A percentile compares a stretch with the other conserved stretches of the same genome.
phyloP scores from a whole-genome alignment of 2,888 invertebrate genomes.

The Isotomurus palustris region DNA sequence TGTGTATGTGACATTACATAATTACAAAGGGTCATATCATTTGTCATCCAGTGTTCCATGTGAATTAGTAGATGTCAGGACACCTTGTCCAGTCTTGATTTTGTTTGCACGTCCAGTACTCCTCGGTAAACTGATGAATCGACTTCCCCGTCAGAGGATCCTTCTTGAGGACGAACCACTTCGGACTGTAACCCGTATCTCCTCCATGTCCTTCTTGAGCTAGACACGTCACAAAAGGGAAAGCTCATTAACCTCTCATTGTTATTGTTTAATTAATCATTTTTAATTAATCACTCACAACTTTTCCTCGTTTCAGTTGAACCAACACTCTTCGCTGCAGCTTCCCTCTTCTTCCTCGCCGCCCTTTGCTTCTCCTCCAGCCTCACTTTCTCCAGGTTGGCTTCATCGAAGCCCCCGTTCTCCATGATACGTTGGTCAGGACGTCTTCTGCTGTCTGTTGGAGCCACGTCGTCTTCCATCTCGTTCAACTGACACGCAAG shows the following conservation, averaged over 20 bases:
- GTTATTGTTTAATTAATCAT: no score
- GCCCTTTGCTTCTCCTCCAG: constrained; percentile 94
- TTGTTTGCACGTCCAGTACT: constrained; percentile 90
- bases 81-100: constrained; percentile 82
- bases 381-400: constrained; percentile 74
- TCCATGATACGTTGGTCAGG: constrained; percentile 99
- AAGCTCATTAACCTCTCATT: no score
- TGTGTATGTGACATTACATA: no score
- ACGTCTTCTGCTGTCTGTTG: constrained; percentile 85
- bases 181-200: constrained; percentile 54
- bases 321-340: constrained; percentile 5
- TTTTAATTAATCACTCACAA: no score
- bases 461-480: constrained; percentile 82
- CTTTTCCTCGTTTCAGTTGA: no score
- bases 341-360: constrained; percentile 58
- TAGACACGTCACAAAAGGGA: no score
- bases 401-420: constrained; percentile 83
- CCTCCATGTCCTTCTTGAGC: constrained; percentile 21
- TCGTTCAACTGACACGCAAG: constrained; percentile 97
- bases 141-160: constrained; percentile 61
- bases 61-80: constrained; percentile 92
- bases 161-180: constrained; percentile 83
- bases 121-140: constrained; percentile 76
- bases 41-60: no score
- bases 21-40: no score